Evolutionary conservation across 2,888 invertebrate species (phyloP), one percentile per base, ranked within the genome.

Genomic region (Agonopterix arenella): DNA sequence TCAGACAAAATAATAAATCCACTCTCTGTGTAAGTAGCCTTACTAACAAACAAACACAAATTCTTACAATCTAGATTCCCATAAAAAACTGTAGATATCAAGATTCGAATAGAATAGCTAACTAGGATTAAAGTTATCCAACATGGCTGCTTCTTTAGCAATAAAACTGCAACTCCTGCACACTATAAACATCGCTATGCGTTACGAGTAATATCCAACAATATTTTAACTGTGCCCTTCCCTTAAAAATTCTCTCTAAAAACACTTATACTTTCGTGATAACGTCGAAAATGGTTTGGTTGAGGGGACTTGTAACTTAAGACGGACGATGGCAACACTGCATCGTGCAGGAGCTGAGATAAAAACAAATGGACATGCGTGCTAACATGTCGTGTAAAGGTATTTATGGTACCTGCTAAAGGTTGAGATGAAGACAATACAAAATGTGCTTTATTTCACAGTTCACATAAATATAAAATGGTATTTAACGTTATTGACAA

Each of bases 171-270:
- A 61, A 55, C 50, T 55, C 59, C 54, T 52, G 64, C 64, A 58
- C 60, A 56, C 63, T 64, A 68, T 70, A 71, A 70, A 70, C 60
- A 64, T 62, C 61, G 61, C 62, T 58, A 67, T 68, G 68, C 66
- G 58, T 73, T 75, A 73, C 66, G 76, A 73, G 63, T 62, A 53
- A 61, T 63, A 58, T 53, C 52, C 55, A 50, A 62, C 63, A 62
- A 64, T 71, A 68, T 67, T 64, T 73, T 59, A 52, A 49, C 54
- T 52, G 48, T 45, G 55, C 49, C 37, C 52, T 46, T 50, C 28
- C 7, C 28, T 28, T 28, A 28, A 28, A 5, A 28, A 28, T 5
- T 28, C 28, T 28, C 28, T 28, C 28, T 28, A 1, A 28, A 28
- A 28, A 28, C 28, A 28, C 28, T 28, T 28, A 28, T 1, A 28